Conservation (phyloP, 1,140 invertebrate species). For the Bombus sylvicola region DNA sequence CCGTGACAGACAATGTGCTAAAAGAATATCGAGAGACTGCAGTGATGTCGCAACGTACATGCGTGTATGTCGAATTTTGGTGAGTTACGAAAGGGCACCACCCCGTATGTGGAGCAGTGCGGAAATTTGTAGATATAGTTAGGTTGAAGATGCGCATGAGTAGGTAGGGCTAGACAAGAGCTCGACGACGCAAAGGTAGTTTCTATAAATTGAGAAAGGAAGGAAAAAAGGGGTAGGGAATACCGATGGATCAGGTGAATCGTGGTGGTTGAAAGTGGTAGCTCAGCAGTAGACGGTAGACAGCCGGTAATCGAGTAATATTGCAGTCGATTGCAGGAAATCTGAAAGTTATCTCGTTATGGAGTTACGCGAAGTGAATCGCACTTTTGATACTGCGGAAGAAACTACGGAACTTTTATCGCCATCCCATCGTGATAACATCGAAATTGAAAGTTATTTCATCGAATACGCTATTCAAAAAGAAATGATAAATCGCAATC, state of each 20-base stretch:
- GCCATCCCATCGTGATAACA: constrained; percentile 64
- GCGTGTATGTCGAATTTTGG: background rate
- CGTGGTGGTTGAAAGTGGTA: background rate
- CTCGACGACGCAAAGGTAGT: background rate
- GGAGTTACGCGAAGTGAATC: constrained; percentile 77
- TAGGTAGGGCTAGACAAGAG: background rate
- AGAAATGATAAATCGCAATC: constrained; percentile 78
- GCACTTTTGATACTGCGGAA: constrained; percentile 68
- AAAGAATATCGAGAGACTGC: too few relatives aligned
- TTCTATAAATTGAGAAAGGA: background rate
- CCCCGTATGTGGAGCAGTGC: background rate
- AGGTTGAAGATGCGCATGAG: background rate
- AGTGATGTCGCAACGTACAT: background rate
- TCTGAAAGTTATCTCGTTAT: constrained; percentile 40
- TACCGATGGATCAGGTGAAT: too few relatives aligned
- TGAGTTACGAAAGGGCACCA: background rate
- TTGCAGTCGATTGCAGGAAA: background rate
- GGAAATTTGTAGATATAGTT: background rate
- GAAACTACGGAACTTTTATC: constrained; percentile 75
- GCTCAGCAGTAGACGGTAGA: background rate
- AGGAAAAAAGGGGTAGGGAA: background rate
- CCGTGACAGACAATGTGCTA: too few relatives aligned
- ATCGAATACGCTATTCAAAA: constrained; percentile 77
- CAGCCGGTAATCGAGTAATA: background rate
- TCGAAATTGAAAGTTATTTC: constrained; percentile 76